A percentile compares a stretch with the other conserved stretches of the same genome.
phyloP scores from a whole-genome alignment of 1,140 invertebrate genomes.

The Meloidogyne floridensis region DNA sequence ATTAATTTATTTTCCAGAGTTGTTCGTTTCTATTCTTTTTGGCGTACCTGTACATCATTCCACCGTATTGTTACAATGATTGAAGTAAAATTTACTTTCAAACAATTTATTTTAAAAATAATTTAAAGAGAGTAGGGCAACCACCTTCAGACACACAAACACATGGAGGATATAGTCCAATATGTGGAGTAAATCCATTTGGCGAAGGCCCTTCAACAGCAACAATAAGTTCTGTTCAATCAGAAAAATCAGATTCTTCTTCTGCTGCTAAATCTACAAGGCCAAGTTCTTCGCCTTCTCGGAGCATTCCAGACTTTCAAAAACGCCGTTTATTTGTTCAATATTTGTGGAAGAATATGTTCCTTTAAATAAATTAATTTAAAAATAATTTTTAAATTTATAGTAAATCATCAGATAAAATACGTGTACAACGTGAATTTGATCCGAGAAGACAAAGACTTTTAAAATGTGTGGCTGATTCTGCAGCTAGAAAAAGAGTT shows the following conservation, averaged over 20 bases:
- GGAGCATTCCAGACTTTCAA: constrained; percentile 46
- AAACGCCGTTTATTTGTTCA: constrained; percentile 60
- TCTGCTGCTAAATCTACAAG: not conserved
- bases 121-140: constrained; percentile 21
- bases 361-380: not conserved
- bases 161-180: not conserved
- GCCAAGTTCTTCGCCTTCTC: constrained; percentile 3
- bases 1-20: constrained; percentile 46
- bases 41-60: constrained; percentile 65
- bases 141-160: not conserved
- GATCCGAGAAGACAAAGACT: constrained; percentile 61
- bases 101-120: constrained; percentile 16
- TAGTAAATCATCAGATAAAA: constrained; percentile 58
- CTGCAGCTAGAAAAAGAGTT: constrained; percentile 51
- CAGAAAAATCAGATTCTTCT: constrained; percentile 14
- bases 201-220: constrained; percentile 9
- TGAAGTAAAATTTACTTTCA: constrained; percentile 39
- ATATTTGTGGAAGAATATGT: constrained; percentile 41
- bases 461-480: constrained; percentile 60
- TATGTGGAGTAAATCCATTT: constrained; percentile 13
- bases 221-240: constrained; percentile 12
- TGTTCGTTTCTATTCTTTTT: constrained; percentile 65
- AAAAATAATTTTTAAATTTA: not conserved
- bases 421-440: constrained; percentile 63
- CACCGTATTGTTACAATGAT: constrained; percentile 67